phyloP scores from a whole-genome alignment of 2,113 vertebrate genomes.

The Sylvilagus bachmani region DNA sequence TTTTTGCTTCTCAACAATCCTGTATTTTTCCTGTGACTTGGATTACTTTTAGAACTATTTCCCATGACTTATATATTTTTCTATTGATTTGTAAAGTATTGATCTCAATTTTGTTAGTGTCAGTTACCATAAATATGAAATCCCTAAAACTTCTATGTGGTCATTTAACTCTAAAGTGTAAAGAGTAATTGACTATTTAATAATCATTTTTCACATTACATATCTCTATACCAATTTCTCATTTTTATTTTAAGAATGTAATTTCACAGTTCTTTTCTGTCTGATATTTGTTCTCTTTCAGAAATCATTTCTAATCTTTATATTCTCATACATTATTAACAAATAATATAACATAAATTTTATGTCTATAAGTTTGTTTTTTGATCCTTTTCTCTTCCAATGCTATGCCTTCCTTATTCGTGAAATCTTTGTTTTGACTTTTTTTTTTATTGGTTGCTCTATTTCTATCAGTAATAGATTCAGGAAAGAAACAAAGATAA shows the following conservation, averaged over 20 bases:
- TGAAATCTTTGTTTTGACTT: background rate
- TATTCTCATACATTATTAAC: background rate
- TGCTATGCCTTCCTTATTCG: background rate
- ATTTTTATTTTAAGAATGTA: background rate
- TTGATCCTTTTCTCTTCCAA: background rate
- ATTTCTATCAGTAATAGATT: background rate
- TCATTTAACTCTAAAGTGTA: background rate
- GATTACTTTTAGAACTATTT: too few relatives aligned
- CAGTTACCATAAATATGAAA: background rate
- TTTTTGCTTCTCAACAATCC: background rate
- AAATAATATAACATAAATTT: background rate
- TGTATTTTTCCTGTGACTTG: background rate
- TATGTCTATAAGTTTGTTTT: background rate
- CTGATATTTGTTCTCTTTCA: background rate
- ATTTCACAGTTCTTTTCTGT: background rate
- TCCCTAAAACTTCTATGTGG: background rate
- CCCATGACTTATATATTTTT: background rate
- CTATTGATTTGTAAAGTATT: slow-evolving; percentile 29
- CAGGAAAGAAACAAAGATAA: background rate
- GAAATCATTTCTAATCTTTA: background rate
- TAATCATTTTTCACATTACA: background rate
- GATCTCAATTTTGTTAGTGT: slow-evolving; percentile 31
- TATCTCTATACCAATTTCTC: background rate
- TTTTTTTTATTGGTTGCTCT: background rate
- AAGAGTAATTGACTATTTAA: background rate